A percentile compares a stretch with the other conserved stretches of the same genome.
These are phyloP conservation scores for Drosophila macrospina DNA, from an alignment of 2,888 invertebrate species.

Conservation along the genomic window DNA sequence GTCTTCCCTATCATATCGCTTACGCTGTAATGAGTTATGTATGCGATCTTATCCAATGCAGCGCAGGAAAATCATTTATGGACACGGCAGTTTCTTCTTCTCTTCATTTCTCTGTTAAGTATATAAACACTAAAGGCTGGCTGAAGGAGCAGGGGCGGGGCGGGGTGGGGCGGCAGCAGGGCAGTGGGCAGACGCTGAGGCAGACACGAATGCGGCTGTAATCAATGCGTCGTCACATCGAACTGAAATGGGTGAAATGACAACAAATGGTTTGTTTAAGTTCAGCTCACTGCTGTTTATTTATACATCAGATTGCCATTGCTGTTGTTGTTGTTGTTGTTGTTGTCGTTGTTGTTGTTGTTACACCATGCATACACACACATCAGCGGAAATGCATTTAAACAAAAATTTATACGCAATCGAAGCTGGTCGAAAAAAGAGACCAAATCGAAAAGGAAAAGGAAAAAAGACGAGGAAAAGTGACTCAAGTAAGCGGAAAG, in stretches of 20 bases:
- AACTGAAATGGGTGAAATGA: constrained; percentile 52
- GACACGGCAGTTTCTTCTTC: constrained; percentile 31
- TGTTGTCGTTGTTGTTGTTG: constrained; percentile 20
- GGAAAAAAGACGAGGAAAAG: background rate
- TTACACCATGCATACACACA: constrained; percentile 5
- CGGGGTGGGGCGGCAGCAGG: background rate
- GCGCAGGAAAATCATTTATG: constrained; percentile 58
- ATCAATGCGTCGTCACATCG: constrained; percentile 79
- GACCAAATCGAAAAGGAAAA: too few species aligned
- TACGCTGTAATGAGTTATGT: constrained; percentile 76
- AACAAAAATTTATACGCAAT: constrained; percentile 44
- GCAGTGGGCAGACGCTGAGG: constrained; percentile 15
- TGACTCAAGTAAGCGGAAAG: constrained; percentile 20
- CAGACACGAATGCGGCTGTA: constrained; percentile 63
- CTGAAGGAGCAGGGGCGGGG: background rate
- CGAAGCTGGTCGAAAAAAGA: constrained; percentile 16
- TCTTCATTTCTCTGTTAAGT: constrained; percentile 14
- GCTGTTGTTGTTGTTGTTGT: constrained; percentile 20
- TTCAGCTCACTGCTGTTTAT: constrained; percentile 71
- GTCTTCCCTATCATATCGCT: constrained; percentile 61
- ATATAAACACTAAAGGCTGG: constrained; percentile 9
- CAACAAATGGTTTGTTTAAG: constrained; percentile 77
- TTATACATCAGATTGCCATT: constrained; percentile 66
- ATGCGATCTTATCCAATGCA: constrained; percentile 74
- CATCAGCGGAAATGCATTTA: constrained; percentile 68